These are phyloP conservation scores for Bruchidius siliquastri DNA, from an alignment of 2,888 invertebrate species.

Conservation along the genomic window DNA sequence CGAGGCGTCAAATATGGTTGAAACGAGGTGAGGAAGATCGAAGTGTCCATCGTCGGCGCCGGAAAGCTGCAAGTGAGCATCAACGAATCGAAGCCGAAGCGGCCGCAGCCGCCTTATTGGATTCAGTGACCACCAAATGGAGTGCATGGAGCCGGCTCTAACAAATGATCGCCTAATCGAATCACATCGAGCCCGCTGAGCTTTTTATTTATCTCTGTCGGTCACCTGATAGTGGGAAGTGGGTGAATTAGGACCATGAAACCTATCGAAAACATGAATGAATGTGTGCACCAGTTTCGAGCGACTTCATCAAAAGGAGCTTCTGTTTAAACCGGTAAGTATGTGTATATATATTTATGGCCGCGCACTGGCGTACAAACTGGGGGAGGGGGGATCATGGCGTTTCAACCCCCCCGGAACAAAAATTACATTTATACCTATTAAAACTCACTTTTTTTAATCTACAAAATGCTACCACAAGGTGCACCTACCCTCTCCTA, in stretches of 20 bases:
- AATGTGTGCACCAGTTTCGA: no score
- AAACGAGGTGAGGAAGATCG: constrained; percentile 28
- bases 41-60: constrained; percentile 33
- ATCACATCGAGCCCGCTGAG: constrained; percentile 29
- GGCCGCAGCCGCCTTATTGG: constrained; percentile 28
- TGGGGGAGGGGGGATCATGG: no score
- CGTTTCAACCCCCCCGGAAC: no score
- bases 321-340: no score
- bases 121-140: constrained; percentile 47
- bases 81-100: constrained; percentile 8
- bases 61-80: constrained; percentile 16
- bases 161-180: constrained; percentile 47
- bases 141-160: constrained; percentile 43
- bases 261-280: background rate
- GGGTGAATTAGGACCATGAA: background rate
- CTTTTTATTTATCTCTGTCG: constrained; percentile 8
- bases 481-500: no score
- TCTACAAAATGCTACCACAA: no score
- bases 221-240: background rate
- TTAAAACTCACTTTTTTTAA: no score
- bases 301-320: no score
- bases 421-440: no score
- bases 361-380: no score
- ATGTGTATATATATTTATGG: no score
- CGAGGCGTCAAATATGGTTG: constrained; percentile 21